A percentile compares a stretch with the other conserved stretches of the same genome.
Evolutionary conservation across 1,140 invertebrate species (phyloP).

Genomic region (Drosophila nannoptera): DNA sequence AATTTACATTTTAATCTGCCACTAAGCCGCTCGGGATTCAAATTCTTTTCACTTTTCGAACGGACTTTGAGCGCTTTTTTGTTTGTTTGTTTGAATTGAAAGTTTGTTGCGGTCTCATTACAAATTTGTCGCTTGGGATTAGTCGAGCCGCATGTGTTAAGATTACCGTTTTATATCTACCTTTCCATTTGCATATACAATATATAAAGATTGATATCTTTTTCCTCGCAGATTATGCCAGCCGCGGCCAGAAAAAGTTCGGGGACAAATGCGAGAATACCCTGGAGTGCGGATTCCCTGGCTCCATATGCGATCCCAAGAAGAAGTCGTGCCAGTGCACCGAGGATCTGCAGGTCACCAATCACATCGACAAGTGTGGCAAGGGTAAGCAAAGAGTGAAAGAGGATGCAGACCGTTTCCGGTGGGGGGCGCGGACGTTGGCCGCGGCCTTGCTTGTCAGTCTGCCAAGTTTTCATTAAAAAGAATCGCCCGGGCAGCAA

Average conservation of each 20-base stretch:
- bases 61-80: constrained; percentile 6
- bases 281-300: constrained; percentile 86
- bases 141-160: constrained; percentile 38
- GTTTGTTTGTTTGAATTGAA: constrained; percentile 48
- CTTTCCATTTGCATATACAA: background rate
- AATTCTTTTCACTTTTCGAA: constrained; percentile 57
- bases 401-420: background rate
- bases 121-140: constrained; percentile 67
- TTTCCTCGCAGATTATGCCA: constrained; percentile 78
- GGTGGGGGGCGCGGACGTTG: background rate
- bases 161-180: constrained; percentile 3
- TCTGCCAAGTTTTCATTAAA: constrained; percentile 74
- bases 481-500: constrained; percentile 52
- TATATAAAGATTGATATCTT: constrained; percentile 17
- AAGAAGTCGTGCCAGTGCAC: constrained; percentile 86
- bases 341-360: constrained; percentile 85
- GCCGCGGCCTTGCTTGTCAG: constrained; percentile 44
- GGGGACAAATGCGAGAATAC: constrained; percentile 86
- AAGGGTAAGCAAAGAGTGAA: constrained; percentile 85
- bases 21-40: constrained; percentile 60
- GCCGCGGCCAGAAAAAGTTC: constrained; percentile 82
- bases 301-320: constrained; percentile 85
- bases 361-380: constrained; percentile 91
- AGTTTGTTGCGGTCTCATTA: constrained; percentile 62
- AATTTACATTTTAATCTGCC: constrained; percentile 75